These are phyloP conservation scores for Hozukius guyotensis DNA, from an alignment of 2,797 vertebrate genomes.

Conservation along the genomic window DNA sequence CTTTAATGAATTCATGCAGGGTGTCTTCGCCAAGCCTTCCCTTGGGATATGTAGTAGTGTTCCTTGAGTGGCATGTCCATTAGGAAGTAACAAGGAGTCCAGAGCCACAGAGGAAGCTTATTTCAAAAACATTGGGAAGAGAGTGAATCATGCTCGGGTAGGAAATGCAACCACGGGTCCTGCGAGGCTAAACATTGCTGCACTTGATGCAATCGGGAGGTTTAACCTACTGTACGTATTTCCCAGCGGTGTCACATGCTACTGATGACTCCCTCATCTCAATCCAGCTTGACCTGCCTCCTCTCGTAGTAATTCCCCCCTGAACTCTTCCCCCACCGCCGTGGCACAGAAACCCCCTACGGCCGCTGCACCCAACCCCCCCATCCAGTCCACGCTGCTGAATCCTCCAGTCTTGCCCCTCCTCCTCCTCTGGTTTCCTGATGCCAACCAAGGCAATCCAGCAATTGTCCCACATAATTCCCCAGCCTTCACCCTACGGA, in stretches of 20 bases:
- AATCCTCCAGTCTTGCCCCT: constrained; percentile 41
- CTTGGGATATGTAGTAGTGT: constrained; percentile 46
- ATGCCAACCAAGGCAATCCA: constrained; percentile 73
- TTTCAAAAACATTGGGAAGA: constrained; percentile 39
- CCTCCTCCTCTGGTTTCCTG: constrained; percentile 48
- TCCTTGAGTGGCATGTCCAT: constrained; percentile 36
- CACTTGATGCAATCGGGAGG: constrained; percentile 28
- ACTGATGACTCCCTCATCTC: constrained; percentile 48
- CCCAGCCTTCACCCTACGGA: constrained; percentile 77
- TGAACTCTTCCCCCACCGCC: constrained; percentile 40
- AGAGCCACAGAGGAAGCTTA: constrained; percentile 25
- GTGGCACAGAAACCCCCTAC: constrained; percentile 32
- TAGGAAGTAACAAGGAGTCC: constrained; percentile 43
- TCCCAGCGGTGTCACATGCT: constrained; percentile 28
- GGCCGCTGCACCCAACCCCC: neutral
- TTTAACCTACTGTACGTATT: constrained; percentile 46
- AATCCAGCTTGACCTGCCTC: constrained; percentile 56
- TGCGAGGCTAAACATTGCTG: constrained; percentile 6
- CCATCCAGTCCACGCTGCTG: neutral
- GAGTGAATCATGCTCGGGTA: constrained; percentile 28
- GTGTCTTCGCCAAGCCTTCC: constrained; percentile 46
- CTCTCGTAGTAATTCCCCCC: constrained; percentile 53
- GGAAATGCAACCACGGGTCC: constrained; percentile 20
- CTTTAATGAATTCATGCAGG: constrained; percentile 47
- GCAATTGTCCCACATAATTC: constrained; percentile 83